phyloP scores from a whole-genome alignment of 1,140 invertebrate species.

The Lepidurus apus region DNA sequence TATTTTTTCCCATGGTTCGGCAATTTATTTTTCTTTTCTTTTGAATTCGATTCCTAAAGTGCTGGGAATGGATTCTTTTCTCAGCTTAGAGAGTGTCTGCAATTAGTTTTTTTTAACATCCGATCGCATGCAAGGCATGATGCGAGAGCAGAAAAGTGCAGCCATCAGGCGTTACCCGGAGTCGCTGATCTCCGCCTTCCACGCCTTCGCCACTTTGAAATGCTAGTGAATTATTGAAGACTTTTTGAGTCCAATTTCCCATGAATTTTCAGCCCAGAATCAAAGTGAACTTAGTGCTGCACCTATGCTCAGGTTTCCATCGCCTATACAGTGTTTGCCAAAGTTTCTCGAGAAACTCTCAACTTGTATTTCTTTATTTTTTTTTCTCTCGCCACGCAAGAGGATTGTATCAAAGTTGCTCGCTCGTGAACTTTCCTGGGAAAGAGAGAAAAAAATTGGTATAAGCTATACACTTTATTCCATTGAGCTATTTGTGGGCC shows the following conservation, averaged over 20 bases:
- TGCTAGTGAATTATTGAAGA: constrained; percentile 22
- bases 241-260: not conserved
- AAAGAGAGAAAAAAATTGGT: too few species aligned
- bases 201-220: not conserved
- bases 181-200: not conserved
- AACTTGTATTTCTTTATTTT: too few species aligned
- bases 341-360: not conserved
- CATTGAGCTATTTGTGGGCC: too few species aligned
- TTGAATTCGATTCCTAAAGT: too few species aligned
- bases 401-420: too few species aligned
- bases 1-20: too few species aligned
- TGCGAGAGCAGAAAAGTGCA: not conserved
- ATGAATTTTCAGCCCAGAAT: not conserved
- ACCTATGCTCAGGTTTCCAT: not conserved
- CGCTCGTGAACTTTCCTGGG: too few species aligned
- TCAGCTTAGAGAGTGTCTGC: not conserved
- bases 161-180: not conserved
- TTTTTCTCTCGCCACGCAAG: too few species aligned
- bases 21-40: too few species aligned
- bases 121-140: not conserved
- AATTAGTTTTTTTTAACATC: not conserved
- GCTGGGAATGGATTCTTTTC: not conserved
- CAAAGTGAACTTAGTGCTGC: not conserved
- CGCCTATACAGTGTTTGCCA: not conserved
- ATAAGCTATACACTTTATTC: too few species aligned